Base-by-base conservation (phyloP, 2,113 vertebrate genomes). In the Grus americana region DNA sequence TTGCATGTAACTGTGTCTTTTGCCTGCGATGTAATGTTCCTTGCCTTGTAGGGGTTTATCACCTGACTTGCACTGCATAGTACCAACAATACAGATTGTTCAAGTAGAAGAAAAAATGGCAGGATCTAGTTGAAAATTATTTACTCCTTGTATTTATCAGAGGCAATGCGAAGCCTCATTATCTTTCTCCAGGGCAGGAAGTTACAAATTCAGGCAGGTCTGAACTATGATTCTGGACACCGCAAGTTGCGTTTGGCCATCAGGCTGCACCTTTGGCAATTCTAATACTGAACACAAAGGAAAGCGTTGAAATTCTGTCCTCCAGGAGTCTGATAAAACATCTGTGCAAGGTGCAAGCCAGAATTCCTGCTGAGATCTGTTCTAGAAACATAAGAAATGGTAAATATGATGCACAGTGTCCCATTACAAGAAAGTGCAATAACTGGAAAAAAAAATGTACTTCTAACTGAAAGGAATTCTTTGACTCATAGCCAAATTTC, bases 311-410 rank as follows among this genome's bases (percentile, higher is more conserved):
- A 95, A 95, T 83, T 83, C 63, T 88, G 78, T 92, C 89, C 82
- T 73, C 62, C 49, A 85, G 36, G 83, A 95, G 78, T 86, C 71
- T 92, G 79, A 95, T 66, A 92, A 96, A 97, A 97, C 89, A 97
- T 95, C 93, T 97, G 95, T 87, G 55, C 47, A 92, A 92, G 42
- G 66, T 94, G 46, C 32, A 81, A 82, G 95, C 96, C 97, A 97
- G 95, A 89, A 89, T 85, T 94, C 87, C 95, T 96, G 87, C 96
- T 96, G 96, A 29, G 93, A 95, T 93, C 55, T 96, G 89, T 83
- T 96, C 91, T 96, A 93, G 49, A 95, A 97, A 95, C 72, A 59
- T 58, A 78, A 93, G 79, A 90, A 95, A 96, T 62, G 19, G 46
- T 86, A 92, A 92, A 86, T 86, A 76, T 8, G 36, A 87, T 90